Evolutionary conservation across 2,113 vertebrate genomes (phyloP).

Genomic region (Lontra canadensis): DNA sequence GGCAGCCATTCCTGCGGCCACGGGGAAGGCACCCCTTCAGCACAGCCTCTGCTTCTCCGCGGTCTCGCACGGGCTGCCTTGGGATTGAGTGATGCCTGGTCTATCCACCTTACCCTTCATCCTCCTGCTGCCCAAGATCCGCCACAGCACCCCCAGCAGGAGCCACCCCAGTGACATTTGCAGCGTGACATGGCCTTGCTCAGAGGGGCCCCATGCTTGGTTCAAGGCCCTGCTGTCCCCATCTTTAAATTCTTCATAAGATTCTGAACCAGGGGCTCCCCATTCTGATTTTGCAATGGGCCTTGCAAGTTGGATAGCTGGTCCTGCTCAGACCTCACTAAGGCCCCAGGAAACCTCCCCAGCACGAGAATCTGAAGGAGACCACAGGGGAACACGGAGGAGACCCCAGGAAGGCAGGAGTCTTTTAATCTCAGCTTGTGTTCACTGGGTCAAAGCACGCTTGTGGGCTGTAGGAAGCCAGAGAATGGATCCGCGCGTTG

Average conservation of each 20-base stretch:
- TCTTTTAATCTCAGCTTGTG: not conserved
- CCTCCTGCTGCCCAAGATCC: not conserved
- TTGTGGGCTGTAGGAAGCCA: not conserved
- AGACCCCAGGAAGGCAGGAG: not conserved
- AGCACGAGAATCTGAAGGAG: not conserved
- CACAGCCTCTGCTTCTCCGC: not conserved
- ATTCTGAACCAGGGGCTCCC: not conserved
- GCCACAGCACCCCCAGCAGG: fast-evolving
- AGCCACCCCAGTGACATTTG: not conserved
- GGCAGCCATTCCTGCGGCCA: not conserved
- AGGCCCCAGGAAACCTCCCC: not conserved
- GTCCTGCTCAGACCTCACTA: not conserved
- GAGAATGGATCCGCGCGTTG: not conserved
- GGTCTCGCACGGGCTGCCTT: not conserved
- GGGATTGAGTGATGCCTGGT: not conserved
- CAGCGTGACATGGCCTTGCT: not conserved
- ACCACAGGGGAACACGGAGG: not conserved
- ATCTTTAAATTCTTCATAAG: not conserved
- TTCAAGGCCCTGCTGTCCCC: not conserved
- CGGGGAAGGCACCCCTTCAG: not conserved
- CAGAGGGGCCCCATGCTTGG: fast-evolving
- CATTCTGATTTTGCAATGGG: not conserved
- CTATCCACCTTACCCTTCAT: not conserved
- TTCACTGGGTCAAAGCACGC: not conserved
- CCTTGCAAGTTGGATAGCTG: not conserved